Base-by-base conservation (phyloP, 2,888 invertebrate genomes). In the Pandemis cinnamomeana region DNA sequence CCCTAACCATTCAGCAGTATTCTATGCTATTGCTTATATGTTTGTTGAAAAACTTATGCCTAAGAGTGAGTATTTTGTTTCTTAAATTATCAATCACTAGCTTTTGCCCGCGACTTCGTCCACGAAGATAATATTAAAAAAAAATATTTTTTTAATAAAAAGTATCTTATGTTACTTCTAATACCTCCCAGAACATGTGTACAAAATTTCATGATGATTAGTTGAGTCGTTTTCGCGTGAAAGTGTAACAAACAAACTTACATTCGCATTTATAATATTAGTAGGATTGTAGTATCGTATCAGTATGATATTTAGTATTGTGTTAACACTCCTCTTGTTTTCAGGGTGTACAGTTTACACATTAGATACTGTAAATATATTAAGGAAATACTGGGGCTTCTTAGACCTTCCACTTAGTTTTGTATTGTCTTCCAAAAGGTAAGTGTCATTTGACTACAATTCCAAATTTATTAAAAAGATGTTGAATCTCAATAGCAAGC, bases 1-100 rank as follows among this genome's bases (percentile, higher is more conserved):
- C 92, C 94, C 95, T 41, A 99, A 99, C 93, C 99, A 99, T 88
- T 96, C 96, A 77, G 97, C 98, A 76, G 95, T 98, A 77, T 98
- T 97, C 88, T 97, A 96, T 92, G 97, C 97, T 71, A 95, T 97
- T 68, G 97, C 97, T 71, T 96, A 97, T 83, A 95, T 98, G 85
- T 96, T 96, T 88, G 95, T 97, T 86, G 96, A 97, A 82, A 96
- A 96, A 85, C 94, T 95, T 87, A 95, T 97, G 91, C 97, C 97
- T 80, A 94, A 95, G 88, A 95, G 97, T 97, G 89, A 95, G 95
- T 95, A 83, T 48, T 48, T 64, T 55, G 7, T n/a, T 53, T 44
- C 44, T 8, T 46, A 46, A 46, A 10, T 11, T 46, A 46, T 46
- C 44, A 0, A 11, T 46, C 11, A 46, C n/a, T n/a, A n/a, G n/a